Evolutionary conservation across 2,888 invertebrate species (phyloP).

Genomic region (Matsumyia berberina): DNA sequence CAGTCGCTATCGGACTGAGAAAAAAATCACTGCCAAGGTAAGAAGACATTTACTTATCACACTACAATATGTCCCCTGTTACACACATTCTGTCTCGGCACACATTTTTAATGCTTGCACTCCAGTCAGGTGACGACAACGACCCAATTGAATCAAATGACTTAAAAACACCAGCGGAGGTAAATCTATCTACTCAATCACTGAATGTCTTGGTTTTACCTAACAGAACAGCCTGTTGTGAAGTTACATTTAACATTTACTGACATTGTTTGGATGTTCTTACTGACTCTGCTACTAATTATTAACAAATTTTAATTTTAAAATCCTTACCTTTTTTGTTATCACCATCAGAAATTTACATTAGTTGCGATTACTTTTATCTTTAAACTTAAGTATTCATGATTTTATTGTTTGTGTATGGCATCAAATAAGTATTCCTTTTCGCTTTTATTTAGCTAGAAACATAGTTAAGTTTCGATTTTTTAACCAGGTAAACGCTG

Average conservation of each 20-base stretch:
- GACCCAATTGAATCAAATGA: slow-evolving; percentile 74
- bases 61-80: slow-evolving; percentile 66
- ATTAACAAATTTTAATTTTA: not conserved
- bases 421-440: not conserved
- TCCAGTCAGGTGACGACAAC: slow-evolving; percentile 78
- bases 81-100: slow-evolving; percentile 76
- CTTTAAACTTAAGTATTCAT: not conserved
- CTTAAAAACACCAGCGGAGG: slow-evolving; percentile 59
- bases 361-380: not conserved
- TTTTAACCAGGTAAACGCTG: not conserved
- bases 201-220: slow-evolving; percentile 26
- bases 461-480: not conserved
- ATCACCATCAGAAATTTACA: not conserved
- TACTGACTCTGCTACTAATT: not conserved
- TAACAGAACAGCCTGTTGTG: slow-evolving; percentile 1
- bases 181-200: slow-evolving; percentile 55
- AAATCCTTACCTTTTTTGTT: not conserved
- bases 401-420: not conserved
- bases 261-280: slow-evolving; percentile 18
- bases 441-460: not conserved
- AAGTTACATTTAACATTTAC: slow-evolving; percentile 3
- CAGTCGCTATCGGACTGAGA: slow-evolving; percentile 84
- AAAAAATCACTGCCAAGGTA: slow-evolving; percentile 84
- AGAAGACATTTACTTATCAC: slow-evolving; percentile 58
- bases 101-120: slow-evolving; percentile 77